Evolutionary conservation across 1,140 invertebrate genomes (phyloP), one percentile per base, ranked within the genome.

Genomic region (Venturia canescens): DNA sequence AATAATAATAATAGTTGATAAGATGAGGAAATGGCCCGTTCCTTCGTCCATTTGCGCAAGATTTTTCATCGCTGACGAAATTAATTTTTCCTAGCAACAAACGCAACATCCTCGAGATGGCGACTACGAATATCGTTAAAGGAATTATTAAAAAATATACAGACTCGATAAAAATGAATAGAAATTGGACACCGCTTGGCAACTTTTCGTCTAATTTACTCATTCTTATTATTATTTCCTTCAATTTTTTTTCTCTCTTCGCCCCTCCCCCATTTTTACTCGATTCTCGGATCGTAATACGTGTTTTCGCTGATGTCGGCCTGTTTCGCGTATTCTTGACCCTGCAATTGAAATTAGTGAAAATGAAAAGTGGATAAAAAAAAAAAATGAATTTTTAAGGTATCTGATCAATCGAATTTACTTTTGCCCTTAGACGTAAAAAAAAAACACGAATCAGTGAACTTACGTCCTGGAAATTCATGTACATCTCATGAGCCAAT

Each of bases 401-500:
- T 3, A 34, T 34, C 7, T 34, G 31, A 34, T 34, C 31, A 34
- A 3, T 34, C 3, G 7, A 34, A 34, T 34, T 34, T 34, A 34
- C 3, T 34, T 34, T 34, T 34, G 3, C 31, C 3, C 7, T 34
- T 34, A 3, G 3, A n/a, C 7, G 18, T 23, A 23, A 60, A 77
- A 18, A 31, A 26, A 63, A 78, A 66, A 38, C 67, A 15, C 6
- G n/a, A 27, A 57, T 67, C 50, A 27, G 50, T 34, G 74, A 72
- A 86, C 81, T 88, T 86, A 93, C 93, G 83, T 92, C 89, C 78
- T 85, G 80, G 79, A 93, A 93, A 67, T 84, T 81, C 31, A 82
- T 84, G 26, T 89, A 86, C 87, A 94, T 93, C 81, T 93, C 90
- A 53, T 91, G 78, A 11, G 92, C 89, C 21, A 87, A 87, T 50